Evolutionary conservation across 1,140 invertebrate species (phyloP).

Genomic region (Belonocnema kinseyi): DNA sequence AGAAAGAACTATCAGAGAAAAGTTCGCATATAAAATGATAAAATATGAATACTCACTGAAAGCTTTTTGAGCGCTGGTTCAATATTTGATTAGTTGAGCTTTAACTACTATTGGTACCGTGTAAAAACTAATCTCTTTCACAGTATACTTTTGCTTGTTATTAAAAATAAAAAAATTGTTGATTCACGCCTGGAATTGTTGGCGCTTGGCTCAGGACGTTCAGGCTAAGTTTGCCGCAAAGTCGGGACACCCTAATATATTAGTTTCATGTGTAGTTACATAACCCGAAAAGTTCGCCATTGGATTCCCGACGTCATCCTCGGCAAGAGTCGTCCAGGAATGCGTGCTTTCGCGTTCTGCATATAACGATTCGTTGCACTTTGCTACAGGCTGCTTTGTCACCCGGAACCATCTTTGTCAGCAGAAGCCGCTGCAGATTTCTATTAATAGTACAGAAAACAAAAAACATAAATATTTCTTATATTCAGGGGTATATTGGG

Average conservation of each 20-base stretch:
- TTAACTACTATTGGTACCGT: no score
- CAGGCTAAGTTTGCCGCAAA: constrained; percentile 64
- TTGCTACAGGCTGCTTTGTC: constrained; percentile 49
- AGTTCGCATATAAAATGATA: no score
- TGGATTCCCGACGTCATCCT: constrained; percentile 62
- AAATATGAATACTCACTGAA: no score
- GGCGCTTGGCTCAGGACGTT: constrained; percentile 51
- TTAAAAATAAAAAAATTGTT: background rate
- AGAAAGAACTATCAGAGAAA: no score
- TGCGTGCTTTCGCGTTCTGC: constrained; percentile 46
- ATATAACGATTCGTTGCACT: constrained; percentile 50
- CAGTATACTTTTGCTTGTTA: background rate
- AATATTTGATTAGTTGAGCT: no score
- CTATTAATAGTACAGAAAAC: background rate
- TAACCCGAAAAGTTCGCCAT: constrained; percentile 61
- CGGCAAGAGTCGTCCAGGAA: constrained; percentile 58
- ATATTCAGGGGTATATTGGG: background rate
- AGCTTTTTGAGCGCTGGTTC: no score
- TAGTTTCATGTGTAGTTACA: constrained; percentile 66
- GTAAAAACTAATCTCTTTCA: no score
- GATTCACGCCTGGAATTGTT: background rate
- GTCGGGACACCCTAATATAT: constrained; percentile 62
- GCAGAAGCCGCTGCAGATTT: background rate
- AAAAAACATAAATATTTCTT: constrained; percentile 1
- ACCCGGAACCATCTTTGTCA: constrained; percentile 35